phyloP scores from a whole-genome alignment of 2,113 vertebrate genomes.

The Brachirus orientalis region DNA sequence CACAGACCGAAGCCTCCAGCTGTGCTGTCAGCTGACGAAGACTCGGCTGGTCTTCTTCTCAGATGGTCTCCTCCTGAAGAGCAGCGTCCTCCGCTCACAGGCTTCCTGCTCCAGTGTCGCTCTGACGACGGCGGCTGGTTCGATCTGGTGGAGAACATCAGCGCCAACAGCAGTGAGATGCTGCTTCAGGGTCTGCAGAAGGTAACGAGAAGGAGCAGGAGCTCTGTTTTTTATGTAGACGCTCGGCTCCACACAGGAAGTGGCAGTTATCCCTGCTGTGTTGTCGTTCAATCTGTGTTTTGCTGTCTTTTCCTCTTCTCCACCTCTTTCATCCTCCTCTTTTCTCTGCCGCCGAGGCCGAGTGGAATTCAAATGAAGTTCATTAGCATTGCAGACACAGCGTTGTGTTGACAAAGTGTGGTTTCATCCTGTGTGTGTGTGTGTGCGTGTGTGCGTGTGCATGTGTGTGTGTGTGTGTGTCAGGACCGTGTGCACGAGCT shows the following conservation, averaged over 20 bases:
- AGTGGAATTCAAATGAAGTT: conserved; percentile 73
- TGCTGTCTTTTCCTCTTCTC: conserved; percentile 10
- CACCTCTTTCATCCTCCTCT: conserved; percentile 32
- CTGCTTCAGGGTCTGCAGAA: conserved; percentile 90
- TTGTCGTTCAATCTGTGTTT: conserved; percentile 48
- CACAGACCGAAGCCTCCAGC: conserved; percentile 82
- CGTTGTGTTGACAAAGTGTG: conserved; percentile 77
- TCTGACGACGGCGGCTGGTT: conserved; percentile 85
- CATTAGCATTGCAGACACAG: conserved; percentile 78
- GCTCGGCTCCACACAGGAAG: conserved; percentile 40
- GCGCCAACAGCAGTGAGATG: conserved; percentile 81
- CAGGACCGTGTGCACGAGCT: conserved; percentile 93
- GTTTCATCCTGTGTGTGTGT: conserved; percentile 60
- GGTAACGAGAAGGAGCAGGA: conserved; percentile 74
- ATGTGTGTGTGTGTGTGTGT: neutral
- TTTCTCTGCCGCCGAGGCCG: conserved; percentile 39
- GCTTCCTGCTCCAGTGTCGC: conserved; percentile 89
- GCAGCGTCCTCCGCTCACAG: conserved; percentile 75
- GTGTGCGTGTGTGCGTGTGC: neutral
- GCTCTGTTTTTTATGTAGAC: conserved; percentile 5
- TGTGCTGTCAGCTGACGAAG: conserved; percentile 83
- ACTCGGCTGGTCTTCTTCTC: conserved; percentile 85
- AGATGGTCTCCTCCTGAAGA: conserved; percentile 83
- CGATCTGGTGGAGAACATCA: conserved; percentile 85
- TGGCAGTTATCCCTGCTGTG: conserved; percentile 52